These are phyloP conservation scores for Euwallacea similis DNA, from an alignment of 1,140 invertebrate species.

Conservation along the genomic window DNA sequence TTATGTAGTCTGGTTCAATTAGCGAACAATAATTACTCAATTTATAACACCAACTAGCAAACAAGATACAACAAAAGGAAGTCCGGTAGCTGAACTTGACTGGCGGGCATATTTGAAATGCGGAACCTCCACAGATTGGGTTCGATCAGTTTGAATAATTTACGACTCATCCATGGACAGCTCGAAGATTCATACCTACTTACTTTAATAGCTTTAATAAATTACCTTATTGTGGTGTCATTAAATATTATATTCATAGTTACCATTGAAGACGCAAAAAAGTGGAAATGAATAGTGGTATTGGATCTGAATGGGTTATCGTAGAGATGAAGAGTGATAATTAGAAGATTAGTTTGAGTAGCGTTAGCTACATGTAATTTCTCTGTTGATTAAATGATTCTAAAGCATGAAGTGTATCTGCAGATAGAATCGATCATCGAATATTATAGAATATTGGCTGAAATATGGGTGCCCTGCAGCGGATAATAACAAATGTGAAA, in stretches of 20 bases:
- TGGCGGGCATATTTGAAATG: background rate
- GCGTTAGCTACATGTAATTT: no score
- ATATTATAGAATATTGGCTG: no score
- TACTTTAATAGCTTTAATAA: constrained; percentile 17
- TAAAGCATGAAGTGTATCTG: no score
- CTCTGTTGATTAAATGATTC: no score
- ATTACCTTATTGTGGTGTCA: constrained; percentile 9
- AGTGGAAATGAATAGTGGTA: background rate
- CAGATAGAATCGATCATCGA: no score
- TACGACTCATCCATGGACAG: background rate
- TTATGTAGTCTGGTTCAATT: constrained; percentile 5
- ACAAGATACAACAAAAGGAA: constrained; percentile 7
- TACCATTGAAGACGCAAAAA: constrained; percentile 6
- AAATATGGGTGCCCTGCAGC: no score
- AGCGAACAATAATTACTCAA: constrained; percentile 3
- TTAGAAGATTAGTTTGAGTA: no score
- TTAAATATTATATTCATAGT: constrained; percentile 8
- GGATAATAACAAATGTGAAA: background rate
- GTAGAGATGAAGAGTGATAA: no score
- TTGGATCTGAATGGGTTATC: no score
- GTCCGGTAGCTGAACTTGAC: constrained; percentile 15
- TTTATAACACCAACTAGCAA: background rate
- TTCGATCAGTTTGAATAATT: constrained; percentile 8
- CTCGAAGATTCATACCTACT: constrained; percentile 1
- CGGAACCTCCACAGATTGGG: background rate